A percentile compares a stretch with the other conserved stretches of the same genome.
Conservation (phyloP, 2,888 invertebrate species). For the Dyspetes luteomarginatus region DNA sequence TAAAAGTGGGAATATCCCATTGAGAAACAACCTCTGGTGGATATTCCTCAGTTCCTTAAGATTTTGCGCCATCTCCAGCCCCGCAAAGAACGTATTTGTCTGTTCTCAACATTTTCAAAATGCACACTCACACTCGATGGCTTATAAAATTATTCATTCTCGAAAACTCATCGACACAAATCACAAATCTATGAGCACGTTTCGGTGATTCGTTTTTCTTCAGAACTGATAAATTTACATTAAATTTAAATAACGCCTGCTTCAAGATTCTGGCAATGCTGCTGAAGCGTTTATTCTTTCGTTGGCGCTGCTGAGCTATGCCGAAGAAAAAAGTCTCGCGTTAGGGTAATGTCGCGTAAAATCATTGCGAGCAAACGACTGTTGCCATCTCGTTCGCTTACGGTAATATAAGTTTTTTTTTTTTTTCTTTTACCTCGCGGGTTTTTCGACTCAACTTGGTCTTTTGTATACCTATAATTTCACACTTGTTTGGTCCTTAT, state of each 20-base stretch:
- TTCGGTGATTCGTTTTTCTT: too few relatives aligned
- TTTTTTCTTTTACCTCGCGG: constrained; percentile 4
- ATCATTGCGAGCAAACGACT: constrained; percentile 63
- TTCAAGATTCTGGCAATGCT: too few relatives aligned
- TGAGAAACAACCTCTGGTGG: constrained; percentile 35
- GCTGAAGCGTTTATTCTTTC: too few relatives aligned
- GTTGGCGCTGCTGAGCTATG: constrained; percentile 3
- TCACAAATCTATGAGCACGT: too few relatives aligned
- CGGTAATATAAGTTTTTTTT: neutral
- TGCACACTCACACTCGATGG: too few relatives aligned
- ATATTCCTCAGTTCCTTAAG: constrained; percentile 32
- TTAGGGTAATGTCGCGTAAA: constrained; percentile 79
- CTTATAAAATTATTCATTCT: too few relatives aligned
- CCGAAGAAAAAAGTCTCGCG: constrained; percentile 66
- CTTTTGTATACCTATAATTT: neutral
- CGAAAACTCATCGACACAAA: too few relatives aligned
- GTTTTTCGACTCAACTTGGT: neutral
- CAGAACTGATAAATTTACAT: too few relatives aligned
- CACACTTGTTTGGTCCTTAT: too few relatives aligned
- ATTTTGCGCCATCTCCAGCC: constrained; percentile 23
- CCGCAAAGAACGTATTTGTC: neutral
- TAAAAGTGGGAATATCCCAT: constrained; percentile 49
- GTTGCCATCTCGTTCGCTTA: constrained; percentile 30
- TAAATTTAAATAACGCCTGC: too few relatives aligned
- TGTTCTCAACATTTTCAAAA: neutral